phyloP scores from a whole-genome alignment of 2,888 invertebrate genomes.

The Stenolophus ochropezus region DNA sequence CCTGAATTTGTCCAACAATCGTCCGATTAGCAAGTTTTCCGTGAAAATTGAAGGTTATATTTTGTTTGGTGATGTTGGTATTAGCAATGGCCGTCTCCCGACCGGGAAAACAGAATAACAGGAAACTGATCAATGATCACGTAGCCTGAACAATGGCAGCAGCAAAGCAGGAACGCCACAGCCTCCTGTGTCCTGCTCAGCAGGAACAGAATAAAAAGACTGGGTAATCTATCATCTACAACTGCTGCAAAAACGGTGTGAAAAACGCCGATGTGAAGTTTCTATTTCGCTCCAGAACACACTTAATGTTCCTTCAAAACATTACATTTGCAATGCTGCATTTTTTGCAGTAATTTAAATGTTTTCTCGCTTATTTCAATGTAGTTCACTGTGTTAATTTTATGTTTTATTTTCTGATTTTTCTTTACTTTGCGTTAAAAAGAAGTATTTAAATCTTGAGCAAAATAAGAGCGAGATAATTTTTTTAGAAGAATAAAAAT shows the following conservation, averaged over 20 bases:
- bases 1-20: too few species aligned
- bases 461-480: too few species aligned
- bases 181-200: background rate
- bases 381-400: background rate
- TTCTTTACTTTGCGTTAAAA: too few species aligned
- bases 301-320: background rate
- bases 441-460: too few species aligned
- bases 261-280: background rate
- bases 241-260: constrained; percentile 18
- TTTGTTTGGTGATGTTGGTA: background rate
- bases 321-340: background rate
- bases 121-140: constrained; percentile 15
- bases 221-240: constrained; percentile 43
- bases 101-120: background rate
- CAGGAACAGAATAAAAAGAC: constrained; percentile 32
- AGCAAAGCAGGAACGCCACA: background rate
- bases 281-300: constrained; percentile 2
- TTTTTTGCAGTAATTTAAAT: constrained; percentile 5
- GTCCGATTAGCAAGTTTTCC: background rate
- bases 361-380: background rate
- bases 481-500: too few species aligned
- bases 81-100: background rate
- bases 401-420: background rate
- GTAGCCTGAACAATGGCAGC: constrained; percentile 27
- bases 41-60: background rate